Percentiles rank a stretch among this genome's conserved stretches.
phyloP scores from a whole-genome alignment of 2,797 vertebrate species.

The Argentina silus region DNA sequence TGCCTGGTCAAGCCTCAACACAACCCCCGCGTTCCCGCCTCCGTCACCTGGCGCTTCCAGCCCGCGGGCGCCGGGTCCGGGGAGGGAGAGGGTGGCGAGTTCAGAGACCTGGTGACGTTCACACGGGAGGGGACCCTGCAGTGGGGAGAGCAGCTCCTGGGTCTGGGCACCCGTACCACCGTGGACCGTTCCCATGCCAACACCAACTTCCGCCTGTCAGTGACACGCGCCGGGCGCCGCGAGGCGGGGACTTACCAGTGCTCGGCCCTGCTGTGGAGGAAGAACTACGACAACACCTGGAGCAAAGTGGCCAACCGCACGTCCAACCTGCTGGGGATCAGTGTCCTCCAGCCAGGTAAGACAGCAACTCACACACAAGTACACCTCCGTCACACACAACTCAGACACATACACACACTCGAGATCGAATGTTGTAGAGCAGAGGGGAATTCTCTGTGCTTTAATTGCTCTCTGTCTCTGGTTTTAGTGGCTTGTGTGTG shows the following conservation, averaged over 20 bases:
- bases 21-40: conserved; percentile 86
- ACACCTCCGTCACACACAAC: conserved; percentile 4
- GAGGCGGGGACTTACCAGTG: conserved; percentile 97
- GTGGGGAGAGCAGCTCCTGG: conserved; percentile 87
- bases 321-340: conserved; percentile 95
- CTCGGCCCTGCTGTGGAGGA: conserved; percentile 89
- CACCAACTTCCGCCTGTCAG: conserved; percentile 92
- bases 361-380: conserved; percentile 32
- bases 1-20: conserved; percentile 96
- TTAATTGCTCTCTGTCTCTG: conserved; percentile 72
- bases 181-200: conserved; percentile 91
- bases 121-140: conserved; percentile 90
- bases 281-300: conserved; percentile 91
- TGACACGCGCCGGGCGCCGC: conserved; percentile 89
- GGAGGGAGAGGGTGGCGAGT: conserved; percentile 59
- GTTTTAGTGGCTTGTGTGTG: conserved; percentile 58
- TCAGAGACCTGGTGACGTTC: conserved; percentile 93
- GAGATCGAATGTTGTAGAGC: conserved; percentile 46
- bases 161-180: conserved; percentile 88
- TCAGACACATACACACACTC: conserved; percentile 24
- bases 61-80: conserved; percentile 72
- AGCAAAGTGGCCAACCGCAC: conserved; percentile 87
- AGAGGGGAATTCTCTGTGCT: conserved; percentile 62
- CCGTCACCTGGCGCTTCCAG: conserved; percentile 95
- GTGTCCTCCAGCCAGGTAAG: conserved; percentile 65